These are phyloP conservation scores for Octopus bimaculoides DNA, from an alignment of 1,140 invertebrate genomes.

Conservation along the genomic window DNA sequence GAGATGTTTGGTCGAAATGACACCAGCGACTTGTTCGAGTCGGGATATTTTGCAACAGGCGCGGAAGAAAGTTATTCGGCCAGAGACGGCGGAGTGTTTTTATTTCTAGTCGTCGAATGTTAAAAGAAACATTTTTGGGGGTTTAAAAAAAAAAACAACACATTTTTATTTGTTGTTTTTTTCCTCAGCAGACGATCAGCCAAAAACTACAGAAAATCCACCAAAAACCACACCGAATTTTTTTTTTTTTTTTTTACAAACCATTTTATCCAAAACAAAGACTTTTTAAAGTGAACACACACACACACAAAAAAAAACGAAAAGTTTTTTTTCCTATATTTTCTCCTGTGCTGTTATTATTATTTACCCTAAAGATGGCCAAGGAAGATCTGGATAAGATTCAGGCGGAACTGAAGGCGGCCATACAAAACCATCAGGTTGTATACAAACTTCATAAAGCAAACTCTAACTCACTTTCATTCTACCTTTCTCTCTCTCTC, in stretches of 20 bases:
- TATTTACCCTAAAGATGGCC: conserved; percentile 31
- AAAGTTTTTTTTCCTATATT: neutral
- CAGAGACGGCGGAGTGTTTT: neutral
- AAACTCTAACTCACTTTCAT: neutral
- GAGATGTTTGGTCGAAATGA: neutral
- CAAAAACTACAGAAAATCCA: no score
- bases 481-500: neutral
- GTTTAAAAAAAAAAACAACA: conserved; percentile 11
- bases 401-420: conserved; percentile 50
- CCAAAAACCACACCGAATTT: no score
- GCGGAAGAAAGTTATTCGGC: conserved; percentile 9
- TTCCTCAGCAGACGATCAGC: neutral
- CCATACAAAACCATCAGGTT: conserved; percentile 58
- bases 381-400: conserved; percentile 47
- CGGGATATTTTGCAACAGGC: conserved; percentile 6
- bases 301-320: neutral
- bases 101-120: neutral
- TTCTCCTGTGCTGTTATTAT: no score
- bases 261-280: no score
- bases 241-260: no score
- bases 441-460: conserved; percentile 24
- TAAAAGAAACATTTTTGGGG: neutral
- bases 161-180: neutral
- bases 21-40: neutral
- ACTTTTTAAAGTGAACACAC: no score